These are phyloP conservation scores for Nephotettix cincticeps DNA, from an alignment of 1,140 invertebrate genomes.

Conservation along the genomic window DNA sequence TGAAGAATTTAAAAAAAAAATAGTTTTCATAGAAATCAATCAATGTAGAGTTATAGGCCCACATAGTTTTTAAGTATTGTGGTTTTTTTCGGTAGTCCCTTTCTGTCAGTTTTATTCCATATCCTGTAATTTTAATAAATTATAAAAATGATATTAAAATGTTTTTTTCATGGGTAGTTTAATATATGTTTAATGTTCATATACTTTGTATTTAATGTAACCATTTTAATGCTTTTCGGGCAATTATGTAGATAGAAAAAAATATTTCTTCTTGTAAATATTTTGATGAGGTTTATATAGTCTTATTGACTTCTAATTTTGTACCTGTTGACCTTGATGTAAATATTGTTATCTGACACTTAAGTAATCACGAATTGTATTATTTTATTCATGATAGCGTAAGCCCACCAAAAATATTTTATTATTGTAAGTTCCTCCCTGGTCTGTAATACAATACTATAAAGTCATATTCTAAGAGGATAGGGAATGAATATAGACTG, in stretches of 20 bases:
- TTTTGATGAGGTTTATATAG: neutral
- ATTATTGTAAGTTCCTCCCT: constrained; percentile 4
- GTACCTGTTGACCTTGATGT: constrained; percentile 1
- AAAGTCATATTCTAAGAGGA: too few species aligned
- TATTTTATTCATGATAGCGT: neutral
- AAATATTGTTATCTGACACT: neutral
- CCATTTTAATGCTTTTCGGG: neutral
- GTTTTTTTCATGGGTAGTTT: neutral
- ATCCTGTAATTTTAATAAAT: too few species aligned
- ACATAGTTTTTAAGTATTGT: too few species aligned
- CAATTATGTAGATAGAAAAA: neutral
- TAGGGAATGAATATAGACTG: too few species aligned
- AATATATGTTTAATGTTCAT: neutral
- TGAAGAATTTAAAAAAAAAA: too few species aligned
- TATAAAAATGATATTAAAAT: too few species aligned
- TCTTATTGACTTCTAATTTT: constrained; percentile 6
- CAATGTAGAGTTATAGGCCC: too few species aligned
- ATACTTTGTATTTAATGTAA: neutral
- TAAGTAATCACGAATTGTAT: neutral
- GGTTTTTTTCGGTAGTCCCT: too few species aligned
- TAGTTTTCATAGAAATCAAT: too few species aligned
- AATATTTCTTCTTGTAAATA: constrained; percentile 1
- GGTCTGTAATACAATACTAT: too few species aligned
- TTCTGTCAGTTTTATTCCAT: too few species aligned
- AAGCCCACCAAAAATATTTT: neutral